Percentiles rank a stretch among this genome's conserved stretches.
Conservation (phyloP, 64 coral and sea anemone genomes). For the Porites australiensis region DNA sequence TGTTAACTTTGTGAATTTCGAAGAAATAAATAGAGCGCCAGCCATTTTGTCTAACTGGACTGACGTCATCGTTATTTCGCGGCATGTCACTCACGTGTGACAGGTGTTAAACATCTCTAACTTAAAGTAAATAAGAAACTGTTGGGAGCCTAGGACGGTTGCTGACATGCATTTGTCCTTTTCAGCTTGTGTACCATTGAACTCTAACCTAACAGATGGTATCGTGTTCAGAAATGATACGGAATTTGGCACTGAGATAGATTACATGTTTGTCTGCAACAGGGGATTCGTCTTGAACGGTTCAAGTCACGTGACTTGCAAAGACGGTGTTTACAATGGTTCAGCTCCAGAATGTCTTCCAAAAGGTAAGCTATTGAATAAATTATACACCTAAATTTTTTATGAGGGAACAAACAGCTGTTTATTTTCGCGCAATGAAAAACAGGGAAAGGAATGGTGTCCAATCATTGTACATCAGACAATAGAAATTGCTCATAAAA, state of each 20-base stretch:
- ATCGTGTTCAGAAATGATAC: slow-evolving; percentile 52
- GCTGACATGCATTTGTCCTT: background rate
- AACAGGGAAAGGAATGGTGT: too few relatives aligned
- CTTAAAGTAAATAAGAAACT: background rate
- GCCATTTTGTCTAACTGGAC: too few relatives aligned
- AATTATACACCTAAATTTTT: too few relatives aligned
- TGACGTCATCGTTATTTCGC: too few relatives aligned
- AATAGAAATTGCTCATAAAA: too few relatives aligned
- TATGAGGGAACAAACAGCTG: too few relatives aligned
- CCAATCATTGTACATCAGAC: too few relatives aligned
- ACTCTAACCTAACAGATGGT: slow-evolving; percentile 28
- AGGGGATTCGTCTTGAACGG: slow-evolving; percentile 41
- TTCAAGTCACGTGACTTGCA: slow-evolving; percentile 20
- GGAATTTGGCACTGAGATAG: background rate
- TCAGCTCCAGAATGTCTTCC: slow-evolving; percentile 40
- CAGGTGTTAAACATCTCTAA: background rate
- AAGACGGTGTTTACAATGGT: slow-evolving; percentile 58
- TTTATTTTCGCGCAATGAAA: too few relatives aligned
- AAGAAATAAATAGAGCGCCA: too few relatives aligned
- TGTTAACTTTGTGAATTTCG: too few relatives aligned
- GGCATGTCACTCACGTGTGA: too few relatives aligned
- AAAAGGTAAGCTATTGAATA: background rate
- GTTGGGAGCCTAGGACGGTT: background rate
- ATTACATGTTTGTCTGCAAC: slow-evolving; percentile 39
- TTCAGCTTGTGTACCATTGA: slow-evolving; percentile 52